Base-by-base conservation (phyloP, 2,113 vertebrate genomes). In the Otolemur garnettii region DNA sequence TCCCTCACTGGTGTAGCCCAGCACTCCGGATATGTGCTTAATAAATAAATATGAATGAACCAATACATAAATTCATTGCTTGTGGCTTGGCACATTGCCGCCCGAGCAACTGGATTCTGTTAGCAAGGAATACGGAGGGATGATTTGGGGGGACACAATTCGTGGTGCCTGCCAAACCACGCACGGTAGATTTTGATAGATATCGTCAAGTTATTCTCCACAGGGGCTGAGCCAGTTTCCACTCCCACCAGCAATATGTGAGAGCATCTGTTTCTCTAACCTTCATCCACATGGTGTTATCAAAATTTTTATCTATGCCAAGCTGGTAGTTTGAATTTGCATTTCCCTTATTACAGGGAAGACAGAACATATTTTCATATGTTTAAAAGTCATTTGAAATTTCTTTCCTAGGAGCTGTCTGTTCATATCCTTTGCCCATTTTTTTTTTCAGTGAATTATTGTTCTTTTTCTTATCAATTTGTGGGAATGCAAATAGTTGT, bases 181-280 rank as follows among this genome's bases (percentile, higher is more conserved):
- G 71, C 62, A 26, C 55, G 93, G 94, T 62, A 59, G 91, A 53
- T 85, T 93, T 89, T 86, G 85, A 91, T 86, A 79, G 86, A 86
- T 91, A 74, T 26, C 42, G 78, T 95, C 88, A 96, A 91, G 62
- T 86, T 95, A 82, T 91, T 96, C 86, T 92, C 91, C 59, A 1
- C 22, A 22, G 95, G 62, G 86, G 13, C 2, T 45, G 50, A 93
- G 89, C 62, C 69, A 26, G 72, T 86, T 93, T 88, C 79, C 13
- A 86, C 78, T 89, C 97, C 95, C 75, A 91, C 97, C 78, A 82
- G 94, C 97, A 97, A 94, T 97, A 95, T 97, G 97, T 53, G 78
- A 68, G 50, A 97, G 85, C 97, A 96, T 97, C 96, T 98, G 97
- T 92, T 93, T 97, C 55, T 45, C 86, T 97, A 96, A 97, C 97